These are phyloP conservation scores for Epicauta chinensis DNA, from an alignment of 1,140 invertebrate species.

Conservation along the genomic window DNA sequence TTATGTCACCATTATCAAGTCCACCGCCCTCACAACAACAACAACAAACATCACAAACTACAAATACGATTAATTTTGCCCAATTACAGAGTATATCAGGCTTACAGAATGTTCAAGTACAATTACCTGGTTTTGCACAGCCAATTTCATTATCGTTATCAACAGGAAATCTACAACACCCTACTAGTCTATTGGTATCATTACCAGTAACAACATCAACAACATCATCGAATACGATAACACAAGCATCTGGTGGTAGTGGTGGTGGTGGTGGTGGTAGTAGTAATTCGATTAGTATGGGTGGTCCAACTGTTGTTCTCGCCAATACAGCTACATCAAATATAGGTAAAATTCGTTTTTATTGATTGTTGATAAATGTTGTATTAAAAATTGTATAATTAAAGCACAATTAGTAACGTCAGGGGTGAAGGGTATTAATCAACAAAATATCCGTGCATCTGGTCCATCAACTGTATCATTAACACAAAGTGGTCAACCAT, in stretches of 20 bases:
- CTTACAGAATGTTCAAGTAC: slow-evolving; percentile 73
- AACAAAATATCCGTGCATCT: slow-evolving; percentile 50
- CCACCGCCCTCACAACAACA: slow-evolving; percentile 43
- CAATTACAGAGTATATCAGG: slow-evolving; percentile 67
- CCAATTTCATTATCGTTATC: slow-evolving; percentile 68
- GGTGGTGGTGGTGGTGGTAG: slow-evolving; percentile 5
- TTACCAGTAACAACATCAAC: slow-evolving; percentile 43
- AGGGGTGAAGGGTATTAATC: slow-evolving; percentile 54
- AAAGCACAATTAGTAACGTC: slow-evolving; percentile 60
- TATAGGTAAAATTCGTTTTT: slow-evolving; percentile 51
- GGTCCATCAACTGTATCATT: slow-evolving; percentile 25
- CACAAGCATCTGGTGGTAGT: slow-evolving; percentile 31
- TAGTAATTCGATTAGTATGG: slow-evolving; percentile 45
- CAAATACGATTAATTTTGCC: slow-evolving; percentile 59
- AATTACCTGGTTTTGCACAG: slow-evolving; percentile 69
- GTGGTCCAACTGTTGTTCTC: slow-evolving; percentile 47
- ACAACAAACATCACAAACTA: slow-evolving; percentile 22
- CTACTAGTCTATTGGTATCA: slow-evolving; percentile 40
- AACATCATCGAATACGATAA: slow-evolving; percentile 41
- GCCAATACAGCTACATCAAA: slow-evolving; percentile 50
- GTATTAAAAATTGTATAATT: slow-evolving; percentile 25
- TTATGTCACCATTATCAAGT: slow-evolving; percentile 52
- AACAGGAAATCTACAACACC: slow-evolving; percentile 40
- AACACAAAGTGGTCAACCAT: slow-evolving; percentile 45
- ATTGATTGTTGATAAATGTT: slow-evolving; percentile 5